These are phyloP conservation scores for Hylia prasina DNA, from an alignment of 2,113 vertebrate genomes.

Conservation along the genomic window DNA sequence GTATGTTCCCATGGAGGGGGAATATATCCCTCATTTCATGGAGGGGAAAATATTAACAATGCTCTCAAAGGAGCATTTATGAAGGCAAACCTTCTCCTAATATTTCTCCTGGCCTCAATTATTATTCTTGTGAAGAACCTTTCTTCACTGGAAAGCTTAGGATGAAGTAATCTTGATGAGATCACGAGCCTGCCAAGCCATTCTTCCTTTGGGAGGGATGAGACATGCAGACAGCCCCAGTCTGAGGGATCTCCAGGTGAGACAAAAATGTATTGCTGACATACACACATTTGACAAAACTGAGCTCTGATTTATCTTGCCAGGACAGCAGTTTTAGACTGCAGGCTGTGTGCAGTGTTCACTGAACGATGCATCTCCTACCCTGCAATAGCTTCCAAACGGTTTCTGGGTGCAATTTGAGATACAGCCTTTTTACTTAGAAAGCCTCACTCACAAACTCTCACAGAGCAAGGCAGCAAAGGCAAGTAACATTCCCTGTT, in stretches of 20 bases:
- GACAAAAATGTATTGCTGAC: background rate
- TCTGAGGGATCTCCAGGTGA: background rate
- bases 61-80: background rate
- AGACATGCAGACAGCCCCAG: background rate
- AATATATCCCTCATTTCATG: background rate
- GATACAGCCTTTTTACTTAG: background rate
- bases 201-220: background rate
- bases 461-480: background rate
- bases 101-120: background rate
- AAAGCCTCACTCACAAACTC: background rate
- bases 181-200: background rate
- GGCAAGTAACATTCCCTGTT: background rate
- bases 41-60: background rate
- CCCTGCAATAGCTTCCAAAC: background rate
- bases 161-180: background rate
- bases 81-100: background rate
- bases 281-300: background rate
- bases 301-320: background rate
- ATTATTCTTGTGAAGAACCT: background rate
- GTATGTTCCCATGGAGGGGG: background rate
- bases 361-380: rapidly evolving
- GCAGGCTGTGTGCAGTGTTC: background rate
- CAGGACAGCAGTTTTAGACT: background rate
- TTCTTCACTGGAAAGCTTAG: background rate
- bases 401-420: background rate